These are phyloP conservation scores for Hystrix cristata DNA, from an alignment of 2,113 vertebrate species.

Conservation along the genomic window DNA sequence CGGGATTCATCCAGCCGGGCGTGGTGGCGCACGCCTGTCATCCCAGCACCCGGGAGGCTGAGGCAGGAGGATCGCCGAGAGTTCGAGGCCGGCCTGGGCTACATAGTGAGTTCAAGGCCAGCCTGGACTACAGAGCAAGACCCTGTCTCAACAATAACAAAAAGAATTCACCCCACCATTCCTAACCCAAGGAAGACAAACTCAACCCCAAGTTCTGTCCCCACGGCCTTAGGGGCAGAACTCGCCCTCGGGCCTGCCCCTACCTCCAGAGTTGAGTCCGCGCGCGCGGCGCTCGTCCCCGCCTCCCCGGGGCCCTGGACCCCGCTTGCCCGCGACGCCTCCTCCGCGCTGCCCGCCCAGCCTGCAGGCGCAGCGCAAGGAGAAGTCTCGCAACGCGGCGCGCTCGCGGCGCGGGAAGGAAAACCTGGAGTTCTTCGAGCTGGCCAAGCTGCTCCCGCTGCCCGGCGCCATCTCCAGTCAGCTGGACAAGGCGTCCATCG, in stretches of 20 bases:
- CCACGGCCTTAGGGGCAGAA: neutral
- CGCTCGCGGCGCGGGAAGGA: conserved; percentile 95
- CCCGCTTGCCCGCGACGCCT: neutral
- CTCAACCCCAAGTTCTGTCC: neutral
- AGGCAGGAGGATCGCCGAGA: neutral
- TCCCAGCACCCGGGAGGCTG: neutral
- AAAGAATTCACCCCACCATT: neutral
- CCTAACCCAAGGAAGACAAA: neutral
- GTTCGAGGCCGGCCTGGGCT: neutral
- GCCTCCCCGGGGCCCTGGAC: neutral
- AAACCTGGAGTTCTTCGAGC: conserved; percentile 96
- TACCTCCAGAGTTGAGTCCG: neutral
- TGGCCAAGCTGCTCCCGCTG: conserved; percentile 95
- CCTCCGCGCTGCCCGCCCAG: conserved; percentile 85
- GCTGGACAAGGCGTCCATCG: conserved; percentile 96
- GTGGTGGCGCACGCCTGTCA: neutral
- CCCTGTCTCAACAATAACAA: neutral
- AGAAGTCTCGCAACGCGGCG: conserved; percentile 96
- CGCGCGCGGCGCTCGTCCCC: neutral
- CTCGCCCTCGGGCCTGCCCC: neutral
- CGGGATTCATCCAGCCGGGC: neutral
- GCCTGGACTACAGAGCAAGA: no score
- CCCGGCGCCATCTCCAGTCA: conserved; percentile 96
- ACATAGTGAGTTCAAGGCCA: neutral
- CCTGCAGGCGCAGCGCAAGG: conserved; percentile 95